A percentile compares a stretch with the other conserved stretches of the same genome.
Conservation (phyloP, 2,113 vertebrate species). For the Microtus oregoni region DNA sequence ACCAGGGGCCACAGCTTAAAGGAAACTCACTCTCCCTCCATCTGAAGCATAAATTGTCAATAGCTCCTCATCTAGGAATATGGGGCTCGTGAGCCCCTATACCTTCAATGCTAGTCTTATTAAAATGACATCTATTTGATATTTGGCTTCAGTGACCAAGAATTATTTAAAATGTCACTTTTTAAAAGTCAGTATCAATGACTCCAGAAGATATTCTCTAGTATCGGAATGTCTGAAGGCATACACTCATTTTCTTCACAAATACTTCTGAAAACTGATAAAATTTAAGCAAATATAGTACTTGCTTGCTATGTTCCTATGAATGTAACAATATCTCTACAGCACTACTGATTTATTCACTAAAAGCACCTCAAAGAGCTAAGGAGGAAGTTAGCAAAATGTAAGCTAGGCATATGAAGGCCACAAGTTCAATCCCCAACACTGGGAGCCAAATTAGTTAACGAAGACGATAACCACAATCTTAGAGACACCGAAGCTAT, state of each 20-base stretch:
- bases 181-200: not conserved
- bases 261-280: not conserved
- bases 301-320: not conserved
- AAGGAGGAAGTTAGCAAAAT: not conserved
- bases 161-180: slow-evolving; percentile 28
- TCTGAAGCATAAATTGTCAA: not conserved
- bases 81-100: not conserved
- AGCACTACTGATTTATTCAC: not conserved
- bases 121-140: not conserved
- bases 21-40: not conserved
- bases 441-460: not conserved
- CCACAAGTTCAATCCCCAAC: not conserved
- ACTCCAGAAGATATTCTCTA: not conserved
- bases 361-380: not conserved
- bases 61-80: not conserved
- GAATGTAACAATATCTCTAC: not conserved
- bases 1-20: not conserved
- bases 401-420: not conserved
- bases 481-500: not conserved
- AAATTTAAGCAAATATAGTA: not conserved
- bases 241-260: slow-evolving; percentile 1
- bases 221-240: slow-evolving; percentile 18
- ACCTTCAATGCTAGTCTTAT: not conserved
- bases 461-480: not conserved
- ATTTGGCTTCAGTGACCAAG: not conserved